Conservation (phyloP, 2,113 vertebrate genomes). For the Orientallactaga bullata region DNA sequence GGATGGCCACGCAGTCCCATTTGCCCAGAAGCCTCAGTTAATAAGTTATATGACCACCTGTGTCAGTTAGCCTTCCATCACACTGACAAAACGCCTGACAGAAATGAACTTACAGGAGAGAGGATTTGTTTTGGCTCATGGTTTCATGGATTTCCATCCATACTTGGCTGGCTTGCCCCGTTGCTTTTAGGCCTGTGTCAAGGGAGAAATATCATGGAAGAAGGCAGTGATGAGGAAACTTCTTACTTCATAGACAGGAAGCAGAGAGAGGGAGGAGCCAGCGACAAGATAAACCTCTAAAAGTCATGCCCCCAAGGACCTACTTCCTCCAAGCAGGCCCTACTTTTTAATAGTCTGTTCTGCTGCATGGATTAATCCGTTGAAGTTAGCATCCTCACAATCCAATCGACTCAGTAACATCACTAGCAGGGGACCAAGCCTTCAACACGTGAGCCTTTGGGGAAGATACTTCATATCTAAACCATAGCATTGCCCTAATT, state of each 20-base stretch:
- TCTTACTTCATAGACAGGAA: neutral
- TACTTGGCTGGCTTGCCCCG: too few species aligned
- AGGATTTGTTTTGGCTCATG: neutral
- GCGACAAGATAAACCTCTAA: neutral
- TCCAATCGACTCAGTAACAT: neutral
- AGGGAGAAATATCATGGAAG: neutral
- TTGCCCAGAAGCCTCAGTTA: neutral
- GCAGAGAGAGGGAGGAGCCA: neutral
- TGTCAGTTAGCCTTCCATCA: neutral
- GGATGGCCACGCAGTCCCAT: neutral
- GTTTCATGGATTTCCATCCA: neutral
- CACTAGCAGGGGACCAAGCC: neutral
- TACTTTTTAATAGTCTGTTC: neutral
- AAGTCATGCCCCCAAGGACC: neutral
- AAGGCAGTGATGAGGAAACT: neutral
- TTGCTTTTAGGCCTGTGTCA: neutral
- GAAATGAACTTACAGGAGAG: neutral
- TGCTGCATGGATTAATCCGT: neutral
- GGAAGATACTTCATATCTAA: neutral
- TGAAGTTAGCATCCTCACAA: neutral
- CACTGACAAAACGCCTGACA: neutral
- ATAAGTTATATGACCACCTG: neutral
- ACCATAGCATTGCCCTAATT: neutral
- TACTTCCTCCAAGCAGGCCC: neutral
- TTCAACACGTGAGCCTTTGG: too few species aligned